phyloP scores from a whole-genome alignment of 2,888 invertebrate species.

The Agrochola litura region DNA sequence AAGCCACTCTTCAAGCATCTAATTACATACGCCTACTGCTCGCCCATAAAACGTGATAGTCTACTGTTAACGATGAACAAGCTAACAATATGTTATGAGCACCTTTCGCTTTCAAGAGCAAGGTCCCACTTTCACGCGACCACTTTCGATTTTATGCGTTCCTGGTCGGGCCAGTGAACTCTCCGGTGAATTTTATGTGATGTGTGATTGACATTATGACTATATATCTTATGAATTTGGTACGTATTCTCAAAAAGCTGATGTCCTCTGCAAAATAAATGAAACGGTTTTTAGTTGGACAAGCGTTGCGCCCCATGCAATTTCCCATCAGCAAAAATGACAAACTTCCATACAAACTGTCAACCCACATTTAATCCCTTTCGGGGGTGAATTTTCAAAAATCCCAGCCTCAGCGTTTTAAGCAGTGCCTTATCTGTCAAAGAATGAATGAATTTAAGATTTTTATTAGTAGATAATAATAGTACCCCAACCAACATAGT shows the following conservation, averaged over 20 bases:
- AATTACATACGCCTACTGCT: slow-evolving; percentile 7
- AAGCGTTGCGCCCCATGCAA: too few relatives aligned
- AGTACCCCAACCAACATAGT: too few relatives aligned
- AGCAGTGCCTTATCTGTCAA: too few relatives aligned
- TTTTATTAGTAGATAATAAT: too few relatives aligned
- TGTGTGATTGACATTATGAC: slow-evolving; percentile 18
- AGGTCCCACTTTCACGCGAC: slow-evolving; percentile 76
- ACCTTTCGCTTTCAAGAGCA: slow-evolving; percentile 81
- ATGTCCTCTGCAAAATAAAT: not conserved
- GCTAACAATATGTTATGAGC: slow-evolving; percentile 56
- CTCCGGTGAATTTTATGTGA: slow-evolving; percentile 18
- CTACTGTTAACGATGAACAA: slow-evolving; percentile 29
- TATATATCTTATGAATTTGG: too few relatives aligned
- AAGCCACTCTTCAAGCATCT: slow-evolving; percentile 1
- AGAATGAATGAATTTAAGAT: too few relatives aligned
- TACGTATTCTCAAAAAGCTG: not conserved
- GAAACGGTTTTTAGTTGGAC: not conserved
- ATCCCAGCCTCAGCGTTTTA: too few relatives aligned
- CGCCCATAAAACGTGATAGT: slow-evolving; percentile 16
- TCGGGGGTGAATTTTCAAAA: not conserved
- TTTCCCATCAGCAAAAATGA: not conserved
- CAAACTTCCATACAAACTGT: not conserved
- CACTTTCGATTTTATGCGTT: slow-evolving; percentile 61
- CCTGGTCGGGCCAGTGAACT: slow-evolving; percentile 60
- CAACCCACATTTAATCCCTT: not conserved